Conservation (phyloP, 2,113 vertebrate species). For the Hydrolagus affinis region DNA sequence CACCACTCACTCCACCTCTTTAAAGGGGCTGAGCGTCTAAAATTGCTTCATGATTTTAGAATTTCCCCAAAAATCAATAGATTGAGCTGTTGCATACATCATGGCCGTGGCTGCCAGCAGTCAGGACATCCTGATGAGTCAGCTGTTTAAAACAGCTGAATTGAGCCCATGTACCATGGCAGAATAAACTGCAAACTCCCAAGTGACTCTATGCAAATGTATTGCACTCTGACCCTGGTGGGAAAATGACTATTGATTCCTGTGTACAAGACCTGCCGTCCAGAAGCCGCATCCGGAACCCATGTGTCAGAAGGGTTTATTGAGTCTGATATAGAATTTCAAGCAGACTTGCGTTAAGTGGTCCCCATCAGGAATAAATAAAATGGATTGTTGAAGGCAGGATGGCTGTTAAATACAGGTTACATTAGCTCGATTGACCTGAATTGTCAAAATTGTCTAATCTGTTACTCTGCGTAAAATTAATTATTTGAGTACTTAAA, state of each 20-base stretch:
- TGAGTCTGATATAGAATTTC: conserved; percentile 12
- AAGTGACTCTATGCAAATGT: not conserved
- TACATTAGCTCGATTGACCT: conserved; percentile 10
- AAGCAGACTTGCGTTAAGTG: not conserved
- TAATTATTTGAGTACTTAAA: not conserved
- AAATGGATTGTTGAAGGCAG: not conserved
- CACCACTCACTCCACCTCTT: not conserved
- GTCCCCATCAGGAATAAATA: not conserved
- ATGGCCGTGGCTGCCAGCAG: no score
- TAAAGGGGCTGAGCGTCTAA: not conserved
- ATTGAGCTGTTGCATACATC: not conserved
- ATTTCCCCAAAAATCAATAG: not conserved
- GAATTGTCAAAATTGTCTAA: not conserved
- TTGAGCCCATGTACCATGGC: no score
- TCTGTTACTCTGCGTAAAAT: not conserved
- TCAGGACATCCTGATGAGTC: not conserved
- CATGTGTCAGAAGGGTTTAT: no score
- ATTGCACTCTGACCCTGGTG: conserved; percentile 12
- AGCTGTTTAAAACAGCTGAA: not conserved
- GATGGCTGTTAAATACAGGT: not conserved
- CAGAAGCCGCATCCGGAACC: not conserved
- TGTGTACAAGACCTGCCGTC: not conserved
- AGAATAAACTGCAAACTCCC: not conserved
- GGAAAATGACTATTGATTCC: conserved; percentile 14
- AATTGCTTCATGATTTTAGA: not conserved